phyloP scores from a whole-genome alignment of 2,888 invertebrate species.

The Formica aserva region DNA sequence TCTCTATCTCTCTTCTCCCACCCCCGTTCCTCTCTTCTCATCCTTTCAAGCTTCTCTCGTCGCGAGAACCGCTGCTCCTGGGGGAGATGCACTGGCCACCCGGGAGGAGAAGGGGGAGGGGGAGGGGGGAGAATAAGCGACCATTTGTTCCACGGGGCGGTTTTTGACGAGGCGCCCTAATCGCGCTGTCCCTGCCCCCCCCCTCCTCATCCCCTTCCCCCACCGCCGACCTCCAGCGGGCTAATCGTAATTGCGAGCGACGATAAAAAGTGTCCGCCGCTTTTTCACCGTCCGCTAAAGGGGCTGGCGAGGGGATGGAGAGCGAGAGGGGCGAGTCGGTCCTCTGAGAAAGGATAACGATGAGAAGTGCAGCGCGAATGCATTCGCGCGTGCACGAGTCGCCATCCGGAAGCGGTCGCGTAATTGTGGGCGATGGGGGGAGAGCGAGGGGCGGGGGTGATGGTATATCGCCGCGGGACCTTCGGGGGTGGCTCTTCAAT shows the following conservation, averaged over 20 bases:
- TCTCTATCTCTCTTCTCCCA: slow-evolving; percentile 27
- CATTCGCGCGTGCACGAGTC: slow-evolving; percentile 38
- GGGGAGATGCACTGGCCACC: slow-evolving; percentile 25
- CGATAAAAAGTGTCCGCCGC: slow-evolving; percentile 82
- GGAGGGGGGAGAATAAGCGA: slow-evolving; percentile 59
- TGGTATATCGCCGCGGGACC: slow-evolving; percentile 49
- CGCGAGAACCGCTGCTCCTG: slow-evolving; percentile 24
- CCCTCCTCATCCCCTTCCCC: slow-evolving; percentile 55
- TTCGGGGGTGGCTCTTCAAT: slow-evolving; percentile 34
- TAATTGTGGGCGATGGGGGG: slow-evolving; percentile 37
- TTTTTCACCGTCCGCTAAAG: slow-evolving; percentile 78
- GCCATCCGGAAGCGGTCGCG: slow-evolving; percentile 33
- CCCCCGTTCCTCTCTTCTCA: slow-evolving; percentile 43
- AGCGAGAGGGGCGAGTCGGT: background rate
- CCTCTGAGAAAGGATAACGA: slow-evolving; percentile 63
- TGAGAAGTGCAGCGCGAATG: slow-evolving; percentile 64
- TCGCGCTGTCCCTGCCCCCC: slow-evolving; percentile 64
- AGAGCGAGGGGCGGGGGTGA: slow-evolving; percentile 13
- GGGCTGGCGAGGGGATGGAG: background rate
- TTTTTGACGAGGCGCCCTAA: slow-evolving; percentile 82
- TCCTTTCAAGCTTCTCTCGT: slow-evolving; percentile 56
- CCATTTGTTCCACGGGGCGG: slow-evolving; percentile 81
- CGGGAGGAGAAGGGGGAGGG: background rate
- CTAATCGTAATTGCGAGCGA: slow-evolving; percentile 83
- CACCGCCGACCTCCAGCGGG: slow-evolving; percentile 59